Evolutionary conservation across 2,888 invertebrate species (phyloP), one percentile per base, ranked within the genome.

Genomic region (Stenoptilia bipunctidactyla): DNA sequence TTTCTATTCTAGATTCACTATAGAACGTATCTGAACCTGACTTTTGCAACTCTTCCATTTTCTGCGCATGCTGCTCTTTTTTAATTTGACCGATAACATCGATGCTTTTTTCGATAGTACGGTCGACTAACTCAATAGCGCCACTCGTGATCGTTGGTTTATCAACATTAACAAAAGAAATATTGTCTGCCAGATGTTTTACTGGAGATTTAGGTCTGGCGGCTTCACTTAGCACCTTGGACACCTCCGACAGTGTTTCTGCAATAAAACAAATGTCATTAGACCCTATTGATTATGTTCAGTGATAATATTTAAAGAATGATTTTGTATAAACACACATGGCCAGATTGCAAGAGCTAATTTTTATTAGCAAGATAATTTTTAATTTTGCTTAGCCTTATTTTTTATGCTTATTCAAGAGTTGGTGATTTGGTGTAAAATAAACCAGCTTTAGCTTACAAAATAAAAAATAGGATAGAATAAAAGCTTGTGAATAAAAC

Each of bases 61-160:
- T 66, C 1, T 72, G 72, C 6, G 79, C 80, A 15, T 72, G 55
- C 44, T 79, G 69, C 60, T 85, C 79, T 51, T 71, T 65, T 43
- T 77, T 74, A 20, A 76, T 76, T 62, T 83, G 75, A 46, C 74
- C 73, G 34, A 75, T 72, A 0, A 79, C 74, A 36, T 68, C 67
- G 30, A 76, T 69, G 39, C 80, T 80, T 45, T 74, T 82, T 56
- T 82, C 79, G 13, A 83, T 72, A 1, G 79, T 73, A 27, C 82
- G 66, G 53, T 87, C 86, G 9, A 86, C 86, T 20, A 86, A 61
- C 54, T 86, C 87, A 49, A 76, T 85, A 15, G 86, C 85, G 45
- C 86, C 86, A 39, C 69, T 85, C 1, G 85, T 86, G 25, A 82
- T 66, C 15, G 85, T 85, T 20, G 87, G 86, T 50, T 86, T 85